These are phyloP conservation scores for Sciurus niger DNA, from an alignment of 2,113 vertebrate genomes.

Conservation along the genomic window DNA sequence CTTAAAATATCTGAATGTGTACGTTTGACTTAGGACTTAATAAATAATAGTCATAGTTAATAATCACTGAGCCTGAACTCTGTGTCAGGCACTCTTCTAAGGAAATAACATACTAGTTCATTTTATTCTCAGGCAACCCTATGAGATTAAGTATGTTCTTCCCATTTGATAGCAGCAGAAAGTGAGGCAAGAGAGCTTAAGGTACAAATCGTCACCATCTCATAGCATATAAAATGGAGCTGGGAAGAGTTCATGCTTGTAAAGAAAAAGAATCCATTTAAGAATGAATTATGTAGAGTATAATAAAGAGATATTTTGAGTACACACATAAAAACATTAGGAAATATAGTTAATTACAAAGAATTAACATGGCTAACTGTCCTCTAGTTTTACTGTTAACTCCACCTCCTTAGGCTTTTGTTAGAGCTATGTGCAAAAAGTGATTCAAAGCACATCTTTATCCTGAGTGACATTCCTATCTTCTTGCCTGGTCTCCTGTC, in stretches of 20 bases:
- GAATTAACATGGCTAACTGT: background rate
- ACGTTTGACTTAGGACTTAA: conserved; percentile 10
- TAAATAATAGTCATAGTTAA: background rate
- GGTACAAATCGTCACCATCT: background rate
- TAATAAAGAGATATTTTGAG: conserved; percentile 10
- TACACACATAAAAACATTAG: background rate
- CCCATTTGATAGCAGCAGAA: background rate
- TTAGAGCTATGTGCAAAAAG: background rate
- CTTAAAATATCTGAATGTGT: background rate
- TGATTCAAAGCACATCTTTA: background rate
- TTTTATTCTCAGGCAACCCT: background rate
- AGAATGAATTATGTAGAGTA: background rate
- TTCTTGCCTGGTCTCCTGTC: background rate
- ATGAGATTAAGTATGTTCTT: background rate
- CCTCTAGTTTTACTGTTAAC: background rate
- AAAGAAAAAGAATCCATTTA: conserved; percentile 12
- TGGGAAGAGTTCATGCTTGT: background rate
- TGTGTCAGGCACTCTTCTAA: background rate
- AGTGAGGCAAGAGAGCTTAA: background rate
- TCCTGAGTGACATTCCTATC: background rate
- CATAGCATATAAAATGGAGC: background rate
- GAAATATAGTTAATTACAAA: background rate
- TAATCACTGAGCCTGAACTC: background rate
- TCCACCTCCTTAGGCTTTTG: background rate
- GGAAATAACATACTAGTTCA: background rate